A percentile compares a stretch with the other conserved stretches of the same genome.
Conservation (phyloP, 2,888 invertebrate species). For the Taphrorychus bicolor region DNA sequence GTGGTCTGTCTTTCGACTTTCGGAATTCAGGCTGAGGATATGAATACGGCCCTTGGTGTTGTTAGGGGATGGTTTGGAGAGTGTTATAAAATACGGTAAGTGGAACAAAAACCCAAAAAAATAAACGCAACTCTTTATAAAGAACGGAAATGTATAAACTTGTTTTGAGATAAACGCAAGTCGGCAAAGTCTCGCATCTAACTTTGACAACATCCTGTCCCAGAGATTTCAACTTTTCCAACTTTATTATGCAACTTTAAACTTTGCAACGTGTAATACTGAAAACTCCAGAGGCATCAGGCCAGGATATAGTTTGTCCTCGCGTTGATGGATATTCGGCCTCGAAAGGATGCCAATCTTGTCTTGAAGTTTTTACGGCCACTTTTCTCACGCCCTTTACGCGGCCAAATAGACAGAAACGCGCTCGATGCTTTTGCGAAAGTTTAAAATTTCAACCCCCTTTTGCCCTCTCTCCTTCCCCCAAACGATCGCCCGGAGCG, state of each 20-base stretch:
- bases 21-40: not conserved
- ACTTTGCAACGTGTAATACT: not conserved
- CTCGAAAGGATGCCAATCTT: not conserved
- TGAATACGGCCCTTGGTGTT: not conserved
- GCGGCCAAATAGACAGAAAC: not conserved
- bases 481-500: slow-evolving; percentile 8
- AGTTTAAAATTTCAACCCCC: slow-evolving; percentile 20
- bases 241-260: slow-evolving; percentile 4
- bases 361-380: not conserved
- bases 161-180: not conserved
- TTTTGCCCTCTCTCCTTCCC: no score
- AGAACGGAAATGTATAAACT: not conserved
- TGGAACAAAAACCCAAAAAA: not conserved
- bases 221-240: not conserved
- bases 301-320: not conserved
- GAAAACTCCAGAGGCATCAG: not conserved
- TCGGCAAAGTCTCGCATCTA: not conserved
- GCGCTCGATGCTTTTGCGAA: not conserved
- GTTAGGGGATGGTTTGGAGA: not conserved
- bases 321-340: not conserved
- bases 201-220: not conserved
- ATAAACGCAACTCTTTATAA: no score
- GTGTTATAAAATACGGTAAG: not conserved
- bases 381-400: not conserved
- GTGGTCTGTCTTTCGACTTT: no score